Evolutionary conservation across 1,140 invertebrate genomes (phyloP), one percentile per base, ranked within the genome.

Genomic region (Tetramorium simillimum): DNA sequence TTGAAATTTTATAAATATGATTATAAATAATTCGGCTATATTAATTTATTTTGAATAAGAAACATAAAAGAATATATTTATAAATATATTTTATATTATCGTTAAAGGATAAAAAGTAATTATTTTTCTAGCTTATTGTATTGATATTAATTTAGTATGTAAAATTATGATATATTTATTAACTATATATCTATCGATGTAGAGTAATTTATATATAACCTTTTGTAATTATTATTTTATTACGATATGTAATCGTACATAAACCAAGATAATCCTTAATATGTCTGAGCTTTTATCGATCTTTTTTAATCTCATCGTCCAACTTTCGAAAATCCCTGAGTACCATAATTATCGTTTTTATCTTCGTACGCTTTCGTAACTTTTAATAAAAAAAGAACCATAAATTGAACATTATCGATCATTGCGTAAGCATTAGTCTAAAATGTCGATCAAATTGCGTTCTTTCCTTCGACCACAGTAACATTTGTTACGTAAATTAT

Each of bases 181-280:
- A 75, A 75, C 14, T 76, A 18, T 56, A 21, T 7, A n/a, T 58
- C 9, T 40, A 24, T 58, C 2, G 1, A 75, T 12, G n/a, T 58
- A 18, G 4, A 75, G 3, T 37, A 24, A 76, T 43, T 60, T 76
- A 40, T 60, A 43, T 40, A 21, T 21, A 46, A 5, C 9, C 18
- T 51, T 33, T 51, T 51, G 37, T 51, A 65, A 37, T 63, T 43
- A 67, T 67, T 51, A 51, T 51, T 80, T 65, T 37, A 65, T 63
- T 56, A 28, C 58, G 40, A 78, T 49, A 24, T 43, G 2, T 43
- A 63, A 28, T 21, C 14, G 14, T 18, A 40, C 24, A 63, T 77
- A 37, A 65, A 63, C 37, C 18, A 67, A 63, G 28, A 67, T 67
- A 70, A 81, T 81, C 37, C 16, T 72, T 81, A 70, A 70, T 70